Evolutionary conservation across 2,888 invertebrate species (phyloP), one percentile per base, ranked within the genome.

Genomic region (Siphlonurus alternatus): DNA sequence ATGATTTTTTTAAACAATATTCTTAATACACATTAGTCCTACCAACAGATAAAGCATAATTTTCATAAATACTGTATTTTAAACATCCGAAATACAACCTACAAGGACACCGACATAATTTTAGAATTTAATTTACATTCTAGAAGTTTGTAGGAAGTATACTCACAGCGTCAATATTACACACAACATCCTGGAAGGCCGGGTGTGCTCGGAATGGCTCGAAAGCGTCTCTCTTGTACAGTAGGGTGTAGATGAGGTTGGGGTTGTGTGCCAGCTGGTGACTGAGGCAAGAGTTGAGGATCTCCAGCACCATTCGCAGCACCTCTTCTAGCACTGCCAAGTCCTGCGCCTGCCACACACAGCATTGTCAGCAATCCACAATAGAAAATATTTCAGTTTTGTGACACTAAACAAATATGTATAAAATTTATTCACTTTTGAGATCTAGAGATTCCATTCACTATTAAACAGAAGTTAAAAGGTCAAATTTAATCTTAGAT

Each of bases 261-360:
- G 93, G 83, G 81, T 92, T 90, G 79, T 93, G 84, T 69, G 86
- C 78, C 68, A 99, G 79, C 72, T 93, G 93, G 73, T 90, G 87
- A 0, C 90, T 86, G 63, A 99, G 81, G 73, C 92, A 91, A 25
- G 96, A 96, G 80, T 99, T 99, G 68, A 99, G 83, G 66, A 99
- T 97, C 79, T 99, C 99, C 67, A 99, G 76, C 19, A 99, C 85
- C 91, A 98, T 98, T 25, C 97, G 81, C 25, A 99, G 80, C 0
- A 98, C 96, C 76, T 98, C 98, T 76, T 98, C 98, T 25, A 98
- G 78, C 0, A 96, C 95, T 56, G 85, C 86, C 69, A 96, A 81
- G 77, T 96, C 94, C 72, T 93, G 92, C 75, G 92, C 84, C 86
- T 88, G 75, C 53, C 72, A 70, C 65, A 63, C 20, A 64, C 63